These are phyloP conservation scores for Girardia tigrina DNA, from an alignment of 2,888 invertebrate species.

Conservation along the genomic window DNA sequence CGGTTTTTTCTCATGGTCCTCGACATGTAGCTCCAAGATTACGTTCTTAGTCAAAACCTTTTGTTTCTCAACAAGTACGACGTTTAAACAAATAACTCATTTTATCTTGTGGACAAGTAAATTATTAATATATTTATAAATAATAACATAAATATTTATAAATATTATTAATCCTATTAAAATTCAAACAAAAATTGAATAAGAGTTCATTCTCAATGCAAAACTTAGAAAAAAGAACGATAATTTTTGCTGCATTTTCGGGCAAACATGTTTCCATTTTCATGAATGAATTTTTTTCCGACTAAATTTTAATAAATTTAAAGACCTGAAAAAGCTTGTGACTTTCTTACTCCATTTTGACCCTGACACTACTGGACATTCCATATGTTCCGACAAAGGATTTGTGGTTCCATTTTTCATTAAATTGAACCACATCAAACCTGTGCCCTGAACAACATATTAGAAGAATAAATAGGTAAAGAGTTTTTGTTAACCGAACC, in stretches of 20 bases:
- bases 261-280: conserved; percentile 4
- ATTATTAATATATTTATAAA: no score
- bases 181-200: background rate
- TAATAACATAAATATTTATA: no score
- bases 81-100: no score
- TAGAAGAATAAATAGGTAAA: background rate
- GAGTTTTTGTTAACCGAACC: no score
- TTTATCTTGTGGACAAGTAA: no score
- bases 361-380: background rate
- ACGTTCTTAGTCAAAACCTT: no score
- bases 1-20: no score
- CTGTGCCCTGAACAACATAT: background rate
- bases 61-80: no score
- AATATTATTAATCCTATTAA: background rate
- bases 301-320: background rate
- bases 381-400: background rate
- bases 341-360: background rate
- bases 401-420: background rate
- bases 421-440: conserved; percentile 12
- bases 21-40: no score
- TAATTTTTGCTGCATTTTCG: background rate
- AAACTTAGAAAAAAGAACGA: background rate
- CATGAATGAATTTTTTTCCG: conserved; percentile 7
- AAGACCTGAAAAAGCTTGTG: background rate
- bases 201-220: background rate